A percentile compares a stretch with the other conserved stretches of the same genome.
phyloP scores from a whole-genome alignment of 1,140 invertebrate genomes.

The Steinernema feltiae region DNA sequence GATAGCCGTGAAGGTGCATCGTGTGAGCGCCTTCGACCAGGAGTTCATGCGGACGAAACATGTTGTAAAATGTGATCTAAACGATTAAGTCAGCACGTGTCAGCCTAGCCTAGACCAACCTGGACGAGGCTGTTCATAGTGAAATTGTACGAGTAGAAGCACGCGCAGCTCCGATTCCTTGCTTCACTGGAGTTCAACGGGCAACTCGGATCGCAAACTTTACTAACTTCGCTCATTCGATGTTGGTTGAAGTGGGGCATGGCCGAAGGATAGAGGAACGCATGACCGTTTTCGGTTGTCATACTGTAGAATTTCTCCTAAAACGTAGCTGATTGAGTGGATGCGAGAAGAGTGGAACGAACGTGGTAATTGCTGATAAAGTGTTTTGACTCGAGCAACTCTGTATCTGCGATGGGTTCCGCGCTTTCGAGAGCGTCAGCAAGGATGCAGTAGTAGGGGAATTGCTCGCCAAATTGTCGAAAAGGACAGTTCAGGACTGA shows the following conservation, averaged over 20 bases:
- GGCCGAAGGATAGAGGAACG: neutral
- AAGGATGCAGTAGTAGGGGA: neutral
- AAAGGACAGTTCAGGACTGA: neutral
- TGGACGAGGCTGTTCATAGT: neutral
- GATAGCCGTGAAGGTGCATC: neutral
- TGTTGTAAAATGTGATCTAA: neutral
- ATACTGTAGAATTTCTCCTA: neutral
- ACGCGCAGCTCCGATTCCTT: neutral
- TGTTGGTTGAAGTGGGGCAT: neutral
- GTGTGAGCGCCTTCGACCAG: neutral
- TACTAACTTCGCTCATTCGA: neutral
- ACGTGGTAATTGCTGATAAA: neutral
- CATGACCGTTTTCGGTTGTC: neutral
- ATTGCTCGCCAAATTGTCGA: neutral
- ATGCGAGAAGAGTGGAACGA: neutral
- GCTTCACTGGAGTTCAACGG: neutral
- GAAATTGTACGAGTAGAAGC: neutral
- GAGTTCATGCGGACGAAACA: neutral
- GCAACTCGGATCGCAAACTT: neutral
- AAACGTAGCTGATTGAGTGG: neutral
- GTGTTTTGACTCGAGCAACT: neutral
- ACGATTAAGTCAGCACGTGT: neutral
- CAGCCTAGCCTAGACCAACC: neutral
- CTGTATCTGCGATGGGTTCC: neutral
- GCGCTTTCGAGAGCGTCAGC: neutral